A percentile compares a stretch with the other conserved stretches of the same genome.
Conservation (phyloP, 2,113 vertebrate genomes). For the Phaetusa simplex region DNA sequence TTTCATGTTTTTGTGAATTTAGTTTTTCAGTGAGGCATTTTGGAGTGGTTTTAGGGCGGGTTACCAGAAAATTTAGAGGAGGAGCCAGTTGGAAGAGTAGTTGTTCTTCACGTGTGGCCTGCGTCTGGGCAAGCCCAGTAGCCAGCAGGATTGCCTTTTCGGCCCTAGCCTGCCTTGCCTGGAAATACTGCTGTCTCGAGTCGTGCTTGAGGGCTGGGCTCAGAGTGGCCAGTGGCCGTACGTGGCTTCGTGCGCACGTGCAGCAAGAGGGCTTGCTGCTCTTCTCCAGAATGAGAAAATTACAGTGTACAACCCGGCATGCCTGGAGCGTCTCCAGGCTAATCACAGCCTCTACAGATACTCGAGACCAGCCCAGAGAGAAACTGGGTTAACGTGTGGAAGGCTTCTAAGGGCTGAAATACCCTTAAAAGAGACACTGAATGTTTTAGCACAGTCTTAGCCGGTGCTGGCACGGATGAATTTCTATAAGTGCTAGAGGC, state of each 20-base stretch:
- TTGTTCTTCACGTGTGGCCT: neutral
- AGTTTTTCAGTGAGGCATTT: neutral
- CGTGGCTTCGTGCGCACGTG: rapidly evolving
- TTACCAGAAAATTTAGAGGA: neutral
- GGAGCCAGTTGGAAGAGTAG: neutral
- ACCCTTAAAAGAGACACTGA: neutral
- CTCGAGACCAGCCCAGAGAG: neutral
- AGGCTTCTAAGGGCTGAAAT: neutral
- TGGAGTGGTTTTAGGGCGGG: neutral
- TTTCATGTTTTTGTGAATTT: neutral
- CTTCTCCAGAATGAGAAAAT: neutral
- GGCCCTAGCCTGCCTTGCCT: neutral
- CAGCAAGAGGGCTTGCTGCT: neutral
- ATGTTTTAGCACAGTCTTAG: neutral
- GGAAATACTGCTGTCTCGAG: neutral
- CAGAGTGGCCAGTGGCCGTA: neutral
- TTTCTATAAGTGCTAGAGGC: neutral
- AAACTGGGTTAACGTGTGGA: neutral
- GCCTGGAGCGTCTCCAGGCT: neutral
- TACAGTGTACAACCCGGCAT: neutral
- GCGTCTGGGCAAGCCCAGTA: neutral
- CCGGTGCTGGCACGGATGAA: neutral
- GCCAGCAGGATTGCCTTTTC: neutral
- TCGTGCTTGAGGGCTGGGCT: neutral
- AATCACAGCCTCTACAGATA: neutral